These are phyloP conservation scores for Hydrotaea diabolus DNA, from an alignment of 2,888 invertebrate species.

Conservation along the genomic window DNA sequence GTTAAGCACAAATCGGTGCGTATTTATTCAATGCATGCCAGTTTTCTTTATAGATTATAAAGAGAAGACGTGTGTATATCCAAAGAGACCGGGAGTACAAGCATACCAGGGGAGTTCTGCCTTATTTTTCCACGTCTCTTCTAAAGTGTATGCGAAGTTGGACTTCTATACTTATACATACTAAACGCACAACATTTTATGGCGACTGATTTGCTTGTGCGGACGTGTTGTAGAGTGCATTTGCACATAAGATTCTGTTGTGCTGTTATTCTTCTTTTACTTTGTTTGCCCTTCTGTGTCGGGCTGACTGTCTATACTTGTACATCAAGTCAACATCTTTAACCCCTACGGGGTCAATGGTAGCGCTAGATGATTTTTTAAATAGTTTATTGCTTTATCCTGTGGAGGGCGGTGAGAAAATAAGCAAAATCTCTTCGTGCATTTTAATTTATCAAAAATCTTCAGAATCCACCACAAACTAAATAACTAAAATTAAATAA, in stretches of 20 bases:
- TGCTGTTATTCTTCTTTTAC: slow-evolving; percentile 14
- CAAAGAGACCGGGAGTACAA: too few species aligned
- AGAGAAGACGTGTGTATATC: too few species aligned
- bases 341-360: not conserved
- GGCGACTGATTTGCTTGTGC: not conserved
- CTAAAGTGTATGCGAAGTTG: not conserved
- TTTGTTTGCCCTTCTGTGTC: not conserved
- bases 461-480: too few species aligned
- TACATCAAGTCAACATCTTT: not conserved
- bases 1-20: not conserved
- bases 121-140: too few species aligned
- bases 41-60: too few species aligned
- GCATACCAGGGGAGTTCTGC: too few species aligned
- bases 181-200: not conserved
- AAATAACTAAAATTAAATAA: too few species aligned
- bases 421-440: too few species aligned
- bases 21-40: not conserved
- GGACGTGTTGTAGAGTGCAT: slow-evolving; percentile 31
- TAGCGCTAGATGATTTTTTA: too few species aligned
- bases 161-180: not conserved
- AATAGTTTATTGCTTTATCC: too few species aligned
- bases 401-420: too few species aligned
- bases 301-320: not conserved
- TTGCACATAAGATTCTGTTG: slow-evolving; percentile 19
- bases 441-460: too few species aligned